phyloP scores from a whole-genome alignment of 2,888 invertebrate species.

The Megamerina dolium region DNA sequence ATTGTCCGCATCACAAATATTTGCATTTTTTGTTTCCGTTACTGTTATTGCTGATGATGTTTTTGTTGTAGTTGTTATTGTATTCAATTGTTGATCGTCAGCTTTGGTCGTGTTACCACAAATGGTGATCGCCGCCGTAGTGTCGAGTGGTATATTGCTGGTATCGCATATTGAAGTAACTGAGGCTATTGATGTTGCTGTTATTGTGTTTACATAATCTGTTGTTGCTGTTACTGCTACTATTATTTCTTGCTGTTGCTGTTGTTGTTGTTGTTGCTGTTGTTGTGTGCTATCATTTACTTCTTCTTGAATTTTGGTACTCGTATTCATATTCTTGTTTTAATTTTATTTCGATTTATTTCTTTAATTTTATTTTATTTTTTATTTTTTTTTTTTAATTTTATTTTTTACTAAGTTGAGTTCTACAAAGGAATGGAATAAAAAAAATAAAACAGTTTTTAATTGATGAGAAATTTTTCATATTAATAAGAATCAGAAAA shows the following conservation, averaged over 20 bases:
- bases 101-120: too few relatives aligned
- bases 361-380: conserved; percentile 17
- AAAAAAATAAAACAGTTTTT: too few relatives aligned
- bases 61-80: conserved; percentile 13
- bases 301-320: too few relatives aligned
- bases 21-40: conserved; percentile 12
- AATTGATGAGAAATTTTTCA: too few relatives aligned
- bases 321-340: conserved; percentile 3
- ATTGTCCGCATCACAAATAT: conserved; percentile 1
- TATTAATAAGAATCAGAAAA: too few relatives aligned
- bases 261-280: conserved; percentile 11
- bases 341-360: conserved; percentile 8
- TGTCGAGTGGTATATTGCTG: background rate
- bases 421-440: too few relatives aligned
- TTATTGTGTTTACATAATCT: background rate
- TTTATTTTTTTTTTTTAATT: conserved; percentile 9
- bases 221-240: conserved; percentile 11
- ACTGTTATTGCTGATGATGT: conserved; percentile 14
- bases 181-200: conserved; percentile 12
- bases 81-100: too few relatives aligned
- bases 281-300: too few relatives aligned
- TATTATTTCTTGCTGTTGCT: conserved; percentile 8
- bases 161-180: background rate
- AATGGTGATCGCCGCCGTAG: background rate
- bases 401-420: too few relatives aligned